phyloP scores from a whole-genome alignment of 2,888 invertebrate species.

The Amphimallon solstitiale region DNA sequence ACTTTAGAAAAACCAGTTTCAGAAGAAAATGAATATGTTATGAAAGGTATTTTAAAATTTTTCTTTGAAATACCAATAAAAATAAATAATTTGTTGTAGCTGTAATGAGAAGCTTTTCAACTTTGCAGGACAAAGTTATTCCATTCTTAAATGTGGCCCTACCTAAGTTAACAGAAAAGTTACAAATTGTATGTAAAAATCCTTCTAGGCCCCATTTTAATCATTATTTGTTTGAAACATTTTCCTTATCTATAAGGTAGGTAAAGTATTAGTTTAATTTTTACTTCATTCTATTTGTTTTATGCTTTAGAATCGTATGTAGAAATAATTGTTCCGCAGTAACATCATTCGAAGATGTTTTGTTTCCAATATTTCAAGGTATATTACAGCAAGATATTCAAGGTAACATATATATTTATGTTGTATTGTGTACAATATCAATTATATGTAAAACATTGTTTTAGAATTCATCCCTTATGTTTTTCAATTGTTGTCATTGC shows the following conservation, averaged over 20 bases:
- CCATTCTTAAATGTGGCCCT: constrained; percentile 83
- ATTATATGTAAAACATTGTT: constrained; percentile 23
- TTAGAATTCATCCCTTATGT: constrained; percentile 98
- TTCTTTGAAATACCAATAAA: background rate
- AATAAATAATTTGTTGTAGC: constrained; percentile 67
- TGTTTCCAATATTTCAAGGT: constrained; percentile 95
- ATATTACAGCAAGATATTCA: constrained; percentile 94
- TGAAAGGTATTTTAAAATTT: constrained; percentile 76
- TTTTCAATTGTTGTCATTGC: constrained; percentile 93
- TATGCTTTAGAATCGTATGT: constrained; percentile 78
- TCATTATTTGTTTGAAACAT: constrained; percentile 96
- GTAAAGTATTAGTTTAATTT: constrained; percentile 50
- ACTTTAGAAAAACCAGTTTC: constrained; percentile 79
- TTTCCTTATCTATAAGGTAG: constrained; percentile 88
- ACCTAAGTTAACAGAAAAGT: constrained; percentile 85
- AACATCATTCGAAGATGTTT: constrained; percentile 86
- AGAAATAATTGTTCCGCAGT: constrained; percentile 83
- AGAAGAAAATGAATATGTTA: constrained; percentile 95
- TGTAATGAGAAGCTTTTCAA: constrained; percentile 87
- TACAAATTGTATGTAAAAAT: constrained; percentile 87
- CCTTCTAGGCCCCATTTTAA: constrained; percentile 98
- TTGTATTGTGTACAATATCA: background rate
- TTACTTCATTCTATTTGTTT: constrained; percentile 25
- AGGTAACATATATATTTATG: constrained; percentile 67
- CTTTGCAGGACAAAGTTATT: constrained; percentile 82